Percentiles rank a stretch among this genome's conserved stretches.
These are phyloP conservation scores for Meles meles DNA, from an alignment of 2,113 vertebrate genomes.

Conservation along the genomic window DNA sequence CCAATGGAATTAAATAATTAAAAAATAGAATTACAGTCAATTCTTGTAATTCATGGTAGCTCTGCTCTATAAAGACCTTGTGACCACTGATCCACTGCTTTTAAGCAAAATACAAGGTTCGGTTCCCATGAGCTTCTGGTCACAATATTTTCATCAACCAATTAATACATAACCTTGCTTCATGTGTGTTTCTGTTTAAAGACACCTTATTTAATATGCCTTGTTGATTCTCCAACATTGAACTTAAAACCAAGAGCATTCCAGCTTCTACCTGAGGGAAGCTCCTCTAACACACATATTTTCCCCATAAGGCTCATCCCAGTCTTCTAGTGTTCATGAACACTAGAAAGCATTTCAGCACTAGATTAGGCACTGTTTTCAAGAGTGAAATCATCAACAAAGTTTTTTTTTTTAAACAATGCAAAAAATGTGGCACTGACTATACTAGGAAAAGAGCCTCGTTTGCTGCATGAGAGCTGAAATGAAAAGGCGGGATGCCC, in stretches of 20 bases:
- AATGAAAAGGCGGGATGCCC: too few species aligned
- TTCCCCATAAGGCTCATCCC: background rate
- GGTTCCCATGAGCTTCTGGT: background rate
- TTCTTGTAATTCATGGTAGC: background rate
- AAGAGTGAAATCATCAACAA: background rate
- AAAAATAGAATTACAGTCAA: background rate
- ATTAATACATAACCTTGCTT: background rate
- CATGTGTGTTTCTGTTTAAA: background rate
- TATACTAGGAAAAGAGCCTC: background rate
- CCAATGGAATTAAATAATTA: background rate
- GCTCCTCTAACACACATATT: background rate
- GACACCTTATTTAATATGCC: background rate
- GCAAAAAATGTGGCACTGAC: background rate
- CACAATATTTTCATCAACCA: background rate
- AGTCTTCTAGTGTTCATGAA: background rate
- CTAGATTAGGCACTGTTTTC: background rate
- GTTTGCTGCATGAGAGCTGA: background rate
- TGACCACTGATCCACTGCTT: background rate
- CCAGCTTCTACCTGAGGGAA: background rate
- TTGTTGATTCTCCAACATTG: background rate
- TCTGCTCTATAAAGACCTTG: background rate
- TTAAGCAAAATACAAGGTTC: background rate
- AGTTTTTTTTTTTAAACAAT: background rate
- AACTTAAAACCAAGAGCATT: background rate
- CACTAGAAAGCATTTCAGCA: background rate